A percentile compares a stretch with the other conserved stretches of the same genome.
Conservation (phyloP, 2,888 invertebrate species). For the Lomographa bimaculata region DNA sequence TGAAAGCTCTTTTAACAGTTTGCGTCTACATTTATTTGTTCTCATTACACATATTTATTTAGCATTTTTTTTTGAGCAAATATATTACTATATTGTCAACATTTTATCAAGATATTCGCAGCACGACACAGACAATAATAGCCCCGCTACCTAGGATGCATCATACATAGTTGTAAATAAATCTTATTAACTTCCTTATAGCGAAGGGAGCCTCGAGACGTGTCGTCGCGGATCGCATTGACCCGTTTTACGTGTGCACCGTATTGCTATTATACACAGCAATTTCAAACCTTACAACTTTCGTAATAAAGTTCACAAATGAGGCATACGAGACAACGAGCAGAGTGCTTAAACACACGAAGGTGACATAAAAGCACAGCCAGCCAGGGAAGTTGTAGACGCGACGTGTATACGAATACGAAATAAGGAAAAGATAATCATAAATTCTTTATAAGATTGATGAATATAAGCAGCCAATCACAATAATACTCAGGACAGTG, state of each 20-base stretch:
- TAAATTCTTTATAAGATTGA: conserved; percentile 9
- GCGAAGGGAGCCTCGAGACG: conserved; percentile 59
- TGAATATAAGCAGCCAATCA: too few relatives aligned
- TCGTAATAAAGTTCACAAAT: conserved; percentile 17
- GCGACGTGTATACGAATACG: conserved; percentile 17
- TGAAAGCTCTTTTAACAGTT: too few relatives aligned
- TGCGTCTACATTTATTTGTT: too few relatives aligned
- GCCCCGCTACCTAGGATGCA: conserved; percentile 28
- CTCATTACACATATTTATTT: too few relatives aligned
- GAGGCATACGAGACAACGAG: neutral
- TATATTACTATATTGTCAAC: too few relatives aligned
- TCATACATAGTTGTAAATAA: conserved; percentile 40
- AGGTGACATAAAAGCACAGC: conserved; percentile 26
- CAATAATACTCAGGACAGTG: too few relatives aligned
- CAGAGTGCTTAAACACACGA: conserved; percentile 15
- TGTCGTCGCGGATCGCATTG: conserved; percentile 59
- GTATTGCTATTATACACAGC: conserved; percentile 14
- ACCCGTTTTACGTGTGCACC: conserved; percentile 50
- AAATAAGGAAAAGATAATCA: conserved; percentile 16
- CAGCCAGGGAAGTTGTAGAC: conserved; percentile 17
- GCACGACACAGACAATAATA: conserved; percentile 25
- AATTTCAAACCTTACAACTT: conserved; percentile 24
- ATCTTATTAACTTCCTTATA: conserved; percentile 53
- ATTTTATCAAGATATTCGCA: conserved; percentile 21
- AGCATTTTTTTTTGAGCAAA: too few relatives aligned